These are phyloP conservation scores for Dasypogon diadema DNA, from an alignment of 2,888 invertebrate species.

Conservation along the genomic window DNA sequence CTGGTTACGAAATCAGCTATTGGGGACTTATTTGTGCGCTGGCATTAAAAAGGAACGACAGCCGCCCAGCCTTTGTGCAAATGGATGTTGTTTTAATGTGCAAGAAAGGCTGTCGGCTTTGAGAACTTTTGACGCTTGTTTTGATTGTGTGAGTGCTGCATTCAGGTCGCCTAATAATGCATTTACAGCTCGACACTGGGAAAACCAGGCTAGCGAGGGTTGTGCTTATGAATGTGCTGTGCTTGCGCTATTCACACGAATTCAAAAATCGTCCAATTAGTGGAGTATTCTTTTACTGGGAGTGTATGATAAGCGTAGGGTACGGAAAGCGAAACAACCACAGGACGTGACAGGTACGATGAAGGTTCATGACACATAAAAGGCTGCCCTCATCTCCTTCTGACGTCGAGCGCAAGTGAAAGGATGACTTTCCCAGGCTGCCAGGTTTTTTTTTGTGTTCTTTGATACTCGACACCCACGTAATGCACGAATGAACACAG, in stretches of 20 bases:
- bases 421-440: conserved; percentile 23
- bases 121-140: conserved; percentile 47
- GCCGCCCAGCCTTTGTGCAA: conserved; percentile 3
- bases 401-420: neutral
- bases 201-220: conserved; percentile 38
- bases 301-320: neutral
- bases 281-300: conserved; percentile 52
- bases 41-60: neutral
- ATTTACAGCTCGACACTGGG: conserved; percentile 23
- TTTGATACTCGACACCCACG: neutral
- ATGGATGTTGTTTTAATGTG: conserved; percentile 8
- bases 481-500: neutral
- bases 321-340: conserved; percentile 18
- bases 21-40: conserved; percentile 26
- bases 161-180: conserved; percentile 48
- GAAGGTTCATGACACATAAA: conserved; percentile 51
- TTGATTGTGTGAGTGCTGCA: conserved; percentile 17
- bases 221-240: conserved; percentile 41
- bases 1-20: conserved; percentile 34
- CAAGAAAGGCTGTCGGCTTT: conserved; percentile 7
- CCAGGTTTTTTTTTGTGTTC: neutral
- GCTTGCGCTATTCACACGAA: conserved; percentile 54
- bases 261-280: conserved; percentile 60
- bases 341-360: conserved; percentile 38
- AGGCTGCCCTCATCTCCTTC: conserved; percentile 22